phyloP scores from a whole-genome alignment of 23 tunicate species.

The Phallusia fumigata region DNA sequence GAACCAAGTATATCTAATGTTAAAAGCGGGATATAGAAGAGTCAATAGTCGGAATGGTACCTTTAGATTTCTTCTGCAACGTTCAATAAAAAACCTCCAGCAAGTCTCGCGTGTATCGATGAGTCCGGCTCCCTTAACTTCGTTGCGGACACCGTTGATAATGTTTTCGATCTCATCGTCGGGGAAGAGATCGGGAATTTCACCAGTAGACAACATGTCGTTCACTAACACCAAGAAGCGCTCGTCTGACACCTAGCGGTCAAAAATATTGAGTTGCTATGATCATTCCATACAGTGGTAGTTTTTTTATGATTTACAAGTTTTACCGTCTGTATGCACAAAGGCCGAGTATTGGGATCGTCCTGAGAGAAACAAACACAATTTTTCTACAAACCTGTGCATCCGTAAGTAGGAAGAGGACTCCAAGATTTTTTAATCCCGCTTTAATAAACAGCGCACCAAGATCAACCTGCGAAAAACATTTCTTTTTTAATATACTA shows the following conservation, averaged over 20 bases:
- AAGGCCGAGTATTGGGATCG: neutral
- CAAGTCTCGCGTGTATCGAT: slow-evolving; percentile 81
- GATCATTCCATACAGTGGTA: neutral
- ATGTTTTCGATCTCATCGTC: slow-evolving; percentile 95
- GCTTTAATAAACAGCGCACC: slow-evolving; percentile 90
- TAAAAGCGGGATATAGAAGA: too few relatives aligned
- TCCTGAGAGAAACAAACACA: neutral
- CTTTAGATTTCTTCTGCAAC: slow-evolving; percentile 88
- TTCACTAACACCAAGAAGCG: slow-evolving; percentile 92
- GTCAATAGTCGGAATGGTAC: slow-evolving; percentile 13
- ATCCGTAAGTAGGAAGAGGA: slow-evolving; percentile 88
- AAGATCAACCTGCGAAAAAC: slow-evolving; percentile 58
- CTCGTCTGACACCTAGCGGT: slow-evolving; percentile 83
- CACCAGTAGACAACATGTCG: slow-evolving; percentile 93
- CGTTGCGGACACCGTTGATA: slow-evolving; percentile 89
- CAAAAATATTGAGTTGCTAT: neutral
- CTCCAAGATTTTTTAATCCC: slow-evolving; percentile 91
- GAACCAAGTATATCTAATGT: too few relatives aligned
- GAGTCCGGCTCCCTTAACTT: slow-evolving; percentile 88
- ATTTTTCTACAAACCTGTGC: slow-evolving; percentile 61
- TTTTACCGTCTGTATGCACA: neutral
- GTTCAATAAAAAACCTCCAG: slow-evolving; percentile 97
- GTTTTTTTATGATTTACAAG: neutral
- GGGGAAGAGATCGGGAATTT: slow-evolving; percentile 88
- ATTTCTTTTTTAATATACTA: neutral